These are phyloP conservation scores for Drosophila anomelani DNA, from an alignment of 2,888 invertebrate species.

Conservation along the genomic window DNA sequence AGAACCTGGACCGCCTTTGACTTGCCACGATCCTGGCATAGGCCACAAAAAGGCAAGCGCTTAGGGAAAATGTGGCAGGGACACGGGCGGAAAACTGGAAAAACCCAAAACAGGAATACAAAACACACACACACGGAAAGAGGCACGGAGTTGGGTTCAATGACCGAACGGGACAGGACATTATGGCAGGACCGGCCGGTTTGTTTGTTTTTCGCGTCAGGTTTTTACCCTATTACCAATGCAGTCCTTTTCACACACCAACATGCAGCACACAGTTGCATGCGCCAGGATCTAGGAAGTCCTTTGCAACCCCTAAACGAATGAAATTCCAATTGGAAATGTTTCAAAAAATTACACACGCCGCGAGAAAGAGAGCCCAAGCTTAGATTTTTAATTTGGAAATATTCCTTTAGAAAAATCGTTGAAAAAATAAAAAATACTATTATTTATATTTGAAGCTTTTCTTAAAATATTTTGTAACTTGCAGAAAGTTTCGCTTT, in stretches of 20 bases:
- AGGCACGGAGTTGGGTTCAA: slow-evolving; percentile 36
- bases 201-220: slow-evolving; percentile 80
- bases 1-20: slow-evolving; percentile 25
- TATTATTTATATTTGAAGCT: not conserved
- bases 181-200: slow-evolving; percentile 41
- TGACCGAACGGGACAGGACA: slow-evolving; percentile 45
- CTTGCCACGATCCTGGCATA: slow-evolving; percentile 28
- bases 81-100: slow-evolving; percentile 23
- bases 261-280: slow-evolving; percentile 18
- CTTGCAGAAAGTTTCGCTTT: not conserved
- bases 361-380: not conserved
- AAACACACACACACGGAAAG: slow-evolving; percentile 1
- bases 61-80: slow-evolving; percentile 28
- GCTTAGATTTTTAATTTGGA: not conserved
- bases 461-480: not conserved
- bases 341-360: not conserved
- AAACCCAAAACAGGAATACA: slow-evolving; percentile 30
- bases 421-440: not conserved
- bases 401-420: no score
- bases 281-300: slow-evolving; percentile 46
- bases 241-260: slow-evolving; percentile 50
- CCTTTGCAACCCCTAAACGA: slow-evolving; percentile 48
- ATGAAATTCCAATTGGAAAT: slow-evolving; percentile 38
- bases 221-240: slow-evolving; percentile 77
- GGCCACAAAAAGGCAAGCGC: slow-evolving; percentile 18